phyloP scores from a whole-genome alignment of 2,797 vertebrate genomes.

The Capromys pilorides region DNA sequence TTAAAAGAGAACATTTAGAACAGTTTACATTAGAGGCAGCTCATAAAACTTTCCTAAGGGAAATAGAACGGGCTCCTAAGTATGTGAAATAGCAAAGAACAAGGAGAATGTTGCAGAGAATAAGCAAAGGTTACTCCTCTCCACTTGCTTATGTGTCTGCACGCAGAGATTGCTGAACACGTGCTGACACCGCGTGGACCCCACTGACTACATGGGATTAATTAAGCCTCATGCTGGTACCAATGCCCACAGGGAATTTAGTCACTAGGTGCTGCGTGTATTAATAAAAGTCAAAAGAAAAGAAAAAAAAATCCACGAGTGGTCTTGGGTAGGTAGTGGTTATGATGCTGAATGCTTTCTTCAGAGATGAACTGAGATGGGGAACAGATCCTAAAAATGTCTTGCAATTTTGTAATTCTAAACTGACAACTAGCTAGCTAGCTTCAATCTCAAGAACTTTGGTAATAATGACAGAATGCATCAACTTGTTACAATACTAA shows the following conservation, averaged over 20 bases:
- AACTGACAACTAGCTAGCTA: conserved; percentile 29
- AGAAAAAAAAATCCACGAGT: not conserved
- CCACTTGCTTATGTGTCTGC: not conserved
- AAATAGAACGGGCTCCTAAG: conserved; percentile 13
- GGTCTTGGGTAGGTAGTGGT: not conserved
- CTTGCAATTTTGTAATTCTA: not conserved
- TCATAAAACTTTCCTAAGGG: not conserved
- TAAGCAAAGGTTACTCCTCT: conserved; percentile 26
- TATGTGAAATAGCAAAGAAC: conserved; percentile 7
- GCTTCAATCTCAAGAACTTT: conserved; percentile 53
- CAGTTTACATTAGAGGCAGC: not conserved
- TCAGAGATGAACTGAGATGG: conserved; percentile 39
- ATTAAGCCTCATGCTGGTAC: not conserved
- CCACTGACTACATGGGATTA: not conserved
- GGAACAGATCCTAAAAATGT: not conserved
- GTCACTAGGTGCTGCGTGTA: not conserved
- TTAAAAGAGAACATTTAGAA: conserved; percentile 17
- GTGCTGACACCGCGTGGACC: not conserved
- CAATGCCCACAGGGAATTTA: not conserved
- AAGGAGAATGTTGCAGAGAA: conserved; percentile 40
- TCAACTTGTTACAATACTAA: conserved; percentile 36
- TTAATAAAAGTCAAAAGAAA: not conserved
- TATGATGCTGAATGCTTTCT: not conserved
- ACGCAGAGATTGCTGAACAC: not conserved
- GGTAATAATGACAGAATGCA: conserved; percentile 7